These are phyloP conservation scores for Drosophila suboccidentalis DNA, from an alignment of 2,888 invertebrate genomes.

Conservation along the genomic window DNA sequence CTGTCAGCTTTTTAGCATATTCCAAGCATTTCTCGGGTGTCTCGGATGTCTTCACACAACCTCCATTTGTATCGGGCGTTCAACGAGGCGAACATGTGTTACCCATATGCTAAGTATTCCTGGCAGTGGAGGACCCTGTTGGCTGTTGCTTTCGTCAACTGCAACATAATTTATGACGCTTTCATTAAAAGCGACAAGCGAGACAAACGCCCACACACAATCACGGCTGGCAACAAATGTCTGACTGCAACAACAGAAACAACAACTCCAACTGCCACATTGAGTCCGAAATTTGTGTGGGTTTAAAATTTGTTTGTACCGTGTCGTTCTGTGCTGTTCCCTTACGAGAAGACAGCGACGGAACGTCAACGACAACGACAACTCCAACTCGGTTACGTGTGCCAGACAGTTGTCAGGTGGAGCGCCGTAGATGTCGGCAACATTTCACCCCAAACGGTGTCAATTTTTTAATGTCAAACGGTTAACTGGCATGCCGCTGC, in stretches of 20 bases:
- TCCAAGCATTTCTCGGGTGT: constrained; percentile 12
- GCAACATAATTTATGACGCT: constrained; percentile 84
- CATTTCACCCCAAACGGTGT: constrained; percentile 84
- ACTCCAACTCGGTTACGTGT: constrained; percentile 68
- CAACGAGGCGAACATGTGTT: constrained; percentile 55
- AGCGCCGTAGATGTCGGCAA: constrained; percentile 73
- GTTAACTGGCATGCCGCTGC: constrained; percentile 75
- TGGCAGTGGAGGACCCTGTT: constrained; percentile 6
- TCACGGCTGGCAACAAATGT: constrained; percentile 71
- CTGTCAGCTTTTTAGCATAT: constrained; percentile 34
- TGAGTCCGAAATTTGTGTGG: constrained; percentile 40
- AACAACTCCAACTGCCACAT: constrained; percentile 21
- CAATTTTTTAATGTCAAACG: constrained; percentile 83
- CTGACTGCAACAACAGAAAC: constrained; percentile 39
- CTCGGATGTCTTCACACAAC: constrained; percentile 1
- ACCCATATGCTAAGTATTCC: constrained; percentile 65
- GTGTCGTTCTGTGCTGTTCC: constrained; percentile 8
- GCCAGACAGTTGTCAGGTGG: constrained; percentile 79
- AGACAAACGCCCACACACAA: constrained; percentile 75
- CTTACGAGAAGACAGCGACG: constrained; percentile 42
- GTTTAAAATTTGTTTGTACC: constrained; percentile 62
- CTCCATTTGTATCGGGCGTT: constrained; percentile 27
- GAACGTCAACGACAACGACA: constrained; percentile 24
- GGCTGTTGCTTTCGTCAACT: constrained; percentile 82
- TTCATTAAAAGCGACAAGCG: constrained; percentile 83